These are phyloP conservation scores for Tigriopus californicus DNA, from an alignment of 2,888 invertebrate genomes.

Conservation along the genomic window DNA sequence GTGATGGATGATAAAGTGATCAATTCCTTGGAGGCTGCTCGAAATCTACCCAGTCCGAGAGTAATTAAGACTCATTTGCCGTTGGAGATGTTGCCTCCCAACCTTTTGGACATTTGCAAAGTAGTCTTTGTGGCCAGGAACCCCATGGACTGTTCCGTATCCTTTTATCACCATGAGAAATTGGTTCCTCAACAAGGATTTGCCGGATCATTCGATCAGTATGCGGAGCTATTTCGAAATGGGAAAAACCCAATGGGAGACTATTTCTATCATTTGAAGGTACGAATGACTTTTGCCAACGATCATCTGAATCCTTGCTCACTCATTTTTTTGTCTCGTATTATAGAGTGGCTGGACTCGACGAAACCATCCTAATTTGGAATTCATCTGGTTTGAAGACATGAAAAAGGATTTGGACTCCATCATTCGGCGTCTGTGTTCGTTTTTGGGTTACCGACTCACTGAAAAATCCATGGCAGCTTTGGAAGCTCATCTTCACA, in stretches of 20 bases:
- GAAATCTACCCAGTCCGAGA: constrained; percentile 16
- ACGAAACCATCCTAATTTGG: background rate
- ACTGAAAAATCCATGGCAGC: background rate
- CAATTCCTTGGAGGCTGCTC: background rate
- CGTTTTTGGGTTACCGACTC: constrained; percentile 7
- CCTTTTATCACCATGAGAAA: constrained; percentile 26
- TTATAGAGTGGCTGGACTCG: background rate
- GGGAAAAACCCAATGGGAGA: constrained; percentile 22
- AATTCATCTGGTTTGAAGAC: constrained; percentile 2
- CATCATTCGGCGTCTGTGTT: background rate
- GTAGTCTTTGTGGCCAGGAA: constrained; percentile 30
- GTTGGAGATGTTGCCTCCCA: constrained; percentile 17
- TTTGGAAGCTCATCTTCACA: constrained; percentile 8
- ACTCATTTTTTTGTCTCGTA: no score
- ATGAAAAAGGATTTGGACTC: constrained; percentile 4
- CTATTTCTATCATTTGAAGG: no score
- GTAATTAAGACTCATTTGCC: constrained; percentile 23
- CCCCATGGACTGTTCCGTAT: constrained; percentile 30
- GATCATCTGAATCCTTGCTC: no score
- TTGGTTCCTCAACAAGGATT: background rate
- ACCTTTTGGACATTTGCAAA: constrained; percentile 21
- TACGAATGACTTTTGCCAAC: no score
- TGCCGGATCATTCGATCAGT: constrained; percentile 24
- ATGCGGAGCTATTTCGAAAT: constrained; percentile 26
- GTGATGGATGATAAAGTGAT: background rate